Base-by-base conservation (phyloP, 2,888 invertebrate species). In the Standfussiana lucernea region DNA sequence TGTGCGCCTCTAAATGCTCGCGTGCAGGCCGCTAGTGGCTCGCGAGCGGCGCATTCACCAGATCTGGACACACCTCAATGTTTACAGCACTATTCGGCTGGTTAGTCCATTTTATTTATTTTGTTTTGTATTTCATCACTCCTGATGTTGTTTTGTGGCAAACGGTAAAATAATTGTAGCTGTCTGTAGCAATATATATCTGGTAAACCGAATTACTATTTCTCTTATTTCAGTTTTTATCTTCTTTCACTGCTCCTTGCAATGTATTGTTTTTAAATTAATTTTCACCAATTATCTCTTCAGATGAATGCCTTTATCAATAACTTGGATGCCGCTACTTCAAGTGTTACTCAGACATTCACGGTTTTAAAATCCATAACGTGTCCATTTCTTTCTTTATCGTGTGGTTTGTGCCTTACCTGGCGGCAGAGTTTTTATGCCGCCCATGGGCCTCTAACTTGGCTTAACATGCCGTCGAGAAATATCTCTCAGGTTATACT, bases 81-180 rank as follows among this genome's bases (percentile, higher is more conserved):
- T n/a, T n/a, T 15, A 11, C 21, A 6, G 15, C 50, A 70, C 61
- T 78, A 69, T 61, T n/a, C 47, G 24, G 6, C 70, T 71, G 79
- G 50, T 45, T 28, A 1, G 7, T 79, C 7, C 24, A 13, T 35
- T 40, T 62, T 50, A n/a, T 28, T 40, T 42, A 1, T 71, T 28
- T 15, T 75, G 40, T 45, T 32, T 32, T 75, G 24, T 7, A 2
- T 73, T 59, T 56, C 28, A 24, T 28, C 11, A 53, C 32, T 10
- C 18, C 42, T 18, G 7, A 8, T 72, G 6, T 45, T 37, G 7
- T 68, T 28, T 1, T 1, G 13, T 35, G n/a, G n/a, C 11, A 45
- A 35, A 66, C 18, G n/a, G 4, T 1, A 10, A 28, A 37, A 47
- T 15, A 0, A 72, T 45, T n/a, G n/a, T 11, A n/a, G 3, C 6